These are phyloP conservation scores for Gallinago undulata DNA, from an alignment of 2,113 vertebrate species.

Conservation along the genomic window DNA sequence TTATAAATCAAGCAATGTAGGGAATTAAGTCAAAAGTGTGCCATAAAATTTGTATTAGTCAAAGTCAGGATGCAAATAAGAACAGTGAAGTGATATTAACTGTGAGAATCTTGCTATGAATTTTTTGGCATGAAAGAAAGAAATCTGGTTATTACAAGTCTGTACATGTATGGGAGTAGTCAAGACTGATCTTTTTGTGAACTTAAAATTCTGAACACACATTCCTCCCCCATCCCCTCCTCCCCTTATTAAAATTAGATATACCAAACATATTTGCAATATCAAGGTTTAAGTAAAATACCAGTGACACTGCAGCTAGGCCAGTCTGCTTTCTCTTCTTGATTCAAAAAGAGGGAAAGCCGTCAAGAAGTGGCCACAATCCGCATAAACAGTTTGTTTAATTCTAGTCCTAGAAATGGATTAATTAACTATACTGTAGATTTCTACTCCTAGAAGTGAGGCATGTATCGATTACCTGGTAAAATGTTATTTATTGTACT, in stretches of 20 bases:
- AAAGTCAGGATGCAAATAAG: background rate
- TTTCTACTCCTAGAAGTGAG: background rate
- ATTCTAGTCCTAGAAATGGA: background rate
- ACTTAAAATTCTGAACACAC: background rate
- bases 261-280: background rate
- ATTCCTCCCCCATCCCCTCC: too few relatives aligned
- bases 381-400: background rate
- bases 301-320: background rate
- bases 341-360: background rate
- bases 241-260: background rate
- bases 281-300: background rate
- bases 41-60: background rate
- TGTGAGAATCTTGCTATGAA: background rate
- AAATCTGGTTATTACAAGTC: background rate
- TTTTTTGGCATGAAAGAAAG: background rate
- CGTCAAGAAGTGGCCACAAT: background rate
- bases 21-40: background rate
- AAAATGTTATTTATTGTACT: background rate
- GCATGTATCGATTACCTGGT: background rate
- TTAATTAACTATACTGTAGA: background rate
- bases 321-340: background rate
- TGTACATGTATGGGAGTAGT: background rate
- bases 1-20: background rate
- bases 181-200: background rate
- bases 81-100: background rate